Base-by-base conservation (phyloP, 2,888 invertebrate species). In the Eilema depressum region DNA sequence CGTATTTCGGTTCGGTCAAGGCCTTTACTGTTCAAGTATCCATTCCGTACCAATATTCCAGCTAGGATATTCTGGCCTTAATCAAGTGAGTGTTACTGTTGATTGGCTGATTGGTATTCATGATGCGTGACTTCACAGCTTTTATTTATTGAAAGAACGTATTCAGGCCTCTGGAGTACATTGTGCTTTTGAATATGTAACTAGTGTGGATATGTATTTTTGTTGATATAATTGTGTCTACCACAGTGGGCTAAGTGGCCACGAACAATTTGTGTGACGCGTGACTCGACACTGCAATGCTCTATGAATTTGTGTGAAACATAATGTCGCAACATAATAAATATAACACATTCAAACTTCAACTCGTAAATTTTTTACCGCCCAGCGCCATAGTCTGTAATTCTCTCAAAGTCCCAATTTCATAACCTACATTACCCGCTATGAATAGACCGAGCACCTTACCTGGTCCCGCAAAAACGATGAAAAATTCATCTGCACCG, bases 401-500 rank as follows among this genome's bases (percentile, higher is more conserved):
- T 26, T 25, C 30, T 20, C n/a, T 12, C 26, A 28, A 12, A 26
- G 26, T 26, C 20, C 53, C 12, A 30, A 62, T 53, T 61, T 53
- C 67, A 20, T 56, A 53, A 57, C 37, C 68, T 57, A 63, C 28
- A 60, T 56, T 62, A 68, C 41, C 23, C 10, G 41, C 59, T 41
- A 69, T 69, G 63, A 69, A 69, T 69, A 69, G 64, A 69, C 69
- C 59, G 57, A 11, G 26, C 28, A 28, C 28, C 41, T 69, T 59
- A 47, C 57, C 59, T 63, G 57, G n/a, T 59, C 23, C 61, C 30
- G 60, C 17, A 23, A 56, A 41, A 64, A 66, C 74, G 53, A 71
- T 80, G 70, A 77, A 80, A 71, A 66, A 74, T 61, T 77, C 78
- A 77, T 26, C 3, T 63, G 33, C 68, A 71, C 68, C 78, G 65